Evolutionary conservation across 2,888 invertebrate genomes (phyloP).

Genomic region (Abrostola triplasia): DNA sequence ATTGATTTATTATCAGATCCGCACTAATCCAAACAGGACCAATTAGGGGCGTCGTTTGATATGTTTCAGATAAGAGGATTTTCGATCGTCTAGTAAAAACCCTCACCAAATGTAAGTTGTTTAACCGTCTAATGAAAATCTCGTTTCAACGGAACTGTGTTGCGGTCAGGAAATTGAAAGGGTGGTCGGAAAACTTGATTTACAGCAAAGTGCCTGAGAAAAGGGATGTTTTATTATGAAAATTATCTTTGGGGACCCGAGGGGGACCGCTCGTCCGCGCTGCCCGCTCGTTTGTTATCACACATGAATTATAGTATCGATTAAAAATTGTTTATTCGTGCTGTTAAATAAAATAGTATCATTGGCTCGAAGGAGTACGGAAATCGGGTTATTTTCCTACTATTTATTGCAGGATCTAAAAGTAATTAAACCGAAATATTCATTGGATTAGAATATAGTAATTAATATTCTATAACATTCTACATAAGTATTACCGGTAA

Average conservation of each 20-base stretch:
- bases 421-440: background rate
- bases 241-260: slow-evolving; percentile 76
- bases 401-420: slow-evolving; percentile 6
- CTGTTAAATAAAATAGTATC: slow-evolving; percentile 31
- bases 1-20: background rate
- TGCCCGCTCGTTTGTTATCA: slow-evolving; percentile 62
- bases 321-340: slow-evolving; percentile 59
- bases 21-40: slow-evolving; percentile 10
- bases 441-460: too few relatives aligned
- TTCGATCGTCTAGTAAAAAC: slow-evolving; percentile 68
- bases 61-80: slow-evolving; percentile 26
- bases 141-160: slow-evolving; percentile 76
- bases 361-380: background rate
- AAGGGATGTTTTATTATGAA: slow-evolving; percentile 85
- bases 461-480: too few relatives aligned
- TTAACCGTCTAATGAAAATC: slow-evolving; percentile 78
- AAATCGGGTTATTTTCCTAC: slow-evolving; percentile 1
- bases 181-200: slow-evolving; percentile 83
- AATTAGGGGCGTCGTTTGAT: slow-evolving; percentile 5
- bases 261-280: slow-evolving; percentile 60
- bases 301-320: slow-evolving; percentile 64
- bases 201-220: slow-evolving; percentile 81
- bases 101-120: slow-evolving; percentile 62
- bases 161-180: slow-evolving; percentile 85
- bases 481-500: too few relatives aligned